Evolutionary conservation across 2,888 invertebrate genomes (phyloP).

Genomic region (Tipula vernalis): DNA sequence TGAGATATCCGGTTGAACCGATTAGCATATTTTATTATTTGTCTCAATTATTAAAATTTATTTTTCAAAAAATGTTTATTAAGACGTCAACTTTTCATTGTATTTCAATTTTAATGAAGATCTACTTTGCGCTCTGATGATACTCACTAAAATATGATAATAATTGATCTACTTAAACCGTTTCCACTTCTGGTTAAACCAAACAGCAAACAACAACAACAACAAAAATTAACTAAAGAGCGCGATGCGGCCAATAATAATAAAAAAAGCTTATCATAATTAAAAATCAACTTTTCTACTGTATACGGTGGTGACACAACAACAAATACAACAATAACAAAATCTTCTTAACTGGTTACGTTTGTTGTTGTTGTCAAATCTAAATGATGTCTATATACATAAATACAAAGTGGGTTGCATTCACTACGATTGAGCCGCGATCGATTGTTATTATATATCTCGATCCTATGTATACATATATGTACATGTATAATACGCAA

Average conservation of each 20-base stretch:
- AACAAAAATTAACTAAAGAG: not conserved
- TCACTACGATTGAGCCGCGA: not conserved
- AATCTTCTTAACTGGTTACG: not conserved
- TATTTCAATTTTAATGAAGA: not conserved
- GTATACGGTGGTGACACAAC: not conserved
- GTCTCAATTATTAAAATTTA: not conserved
- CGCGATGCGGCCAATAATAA: not conserved
- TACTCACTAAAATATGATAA: not conserved
- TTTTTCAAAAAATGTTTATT: not conserved
- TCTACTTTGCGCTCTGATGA: not conserved
- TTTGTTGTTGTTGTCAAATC: not conserved
- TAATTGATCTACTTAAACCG: not conserved
- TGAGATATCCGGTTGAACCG: not conserved
- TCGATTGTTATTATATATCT: not conserved
- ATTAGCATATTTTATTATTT: not conserved
- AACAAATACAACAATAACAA: not conserved
- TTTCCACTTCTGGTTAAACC: not conserved
- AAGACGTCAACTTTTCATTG: not conserved
- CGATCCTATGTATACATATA: not conserved
- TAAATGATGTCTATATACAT: not conserved
- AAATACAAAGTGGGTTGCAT: not conserved
- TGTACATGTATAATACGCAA: not conserved
- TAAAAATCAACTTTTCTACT: slow-evolving; percentile 1
- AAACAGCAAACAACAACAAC: not conserved
- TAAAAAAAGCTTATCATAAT: not conserved